A percentile compares a stretch with the other conserved stretches of the same genome.
Evolutionary conservation across 2,797 vertebrate genomes (phyloP).

Genomic region (Silurus lanzhouensis): DNA sequence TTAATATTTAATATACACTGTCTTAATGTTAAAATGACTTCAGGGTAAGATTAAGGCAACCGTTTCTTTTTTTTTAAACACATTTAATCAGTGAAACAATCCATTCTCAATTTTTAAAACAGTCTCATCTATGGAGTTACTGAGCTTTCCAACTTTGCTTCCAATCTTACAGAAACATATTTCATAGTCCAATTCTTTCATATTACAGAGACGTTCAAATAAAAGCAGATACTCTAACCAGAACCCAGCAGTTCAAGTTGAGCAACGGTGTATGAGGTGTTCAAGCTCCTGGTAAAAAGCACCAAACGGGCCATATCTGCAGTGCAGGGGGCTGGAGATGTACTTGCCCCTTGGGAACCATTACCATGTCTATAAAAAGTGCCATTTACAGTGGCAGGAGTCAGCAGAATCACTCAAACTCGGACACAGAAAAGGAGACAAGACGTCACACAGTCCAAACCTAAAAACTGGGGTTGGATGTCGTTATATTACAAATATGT

Average conservation of each 20-base stretch:
- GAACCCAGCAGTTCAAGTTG: conserved; percentile 9
- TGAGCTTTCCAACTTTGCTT: background rate
- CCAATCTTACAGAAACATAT: background rate
- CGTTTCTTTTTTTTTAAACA: too few species aligned
- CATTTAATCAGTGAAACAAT: background rate
- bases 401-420: conserved; percentile 65
- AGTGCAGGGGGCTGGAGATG: conserved; percentile 75
- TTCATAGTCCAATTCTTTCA: conserved; percentile 37
- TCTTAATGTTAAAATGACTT: background rate
- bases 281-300: conserved; percentile 51
- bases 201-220: conserved; percentile 19
- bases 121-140: background rate
- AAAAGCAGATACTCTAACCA: conserved; percentile 36
- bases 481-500: background rate
- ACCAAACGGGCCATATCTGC: conserved; percentile 73
- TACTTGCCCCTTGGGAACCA: conserved; percentile 70
- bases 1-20: too few species aligned
- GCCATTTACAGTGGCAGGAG: conserved; percentile 72
- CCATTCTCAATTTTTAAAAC: background rate
- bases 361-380: conserved; percentile 79
- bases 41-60: background rate
- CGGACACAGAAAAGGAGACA: conserved; percentile 58
- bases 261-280: background rate
- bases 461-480: background rate
- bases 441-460: conserved; percentile 59